Evolutionary conservation across 1,140 invertebrate genomes (phyloP), one percentile per base, ranked within the genome.

Genomic region (Coboldia fuscipes): DNA sequence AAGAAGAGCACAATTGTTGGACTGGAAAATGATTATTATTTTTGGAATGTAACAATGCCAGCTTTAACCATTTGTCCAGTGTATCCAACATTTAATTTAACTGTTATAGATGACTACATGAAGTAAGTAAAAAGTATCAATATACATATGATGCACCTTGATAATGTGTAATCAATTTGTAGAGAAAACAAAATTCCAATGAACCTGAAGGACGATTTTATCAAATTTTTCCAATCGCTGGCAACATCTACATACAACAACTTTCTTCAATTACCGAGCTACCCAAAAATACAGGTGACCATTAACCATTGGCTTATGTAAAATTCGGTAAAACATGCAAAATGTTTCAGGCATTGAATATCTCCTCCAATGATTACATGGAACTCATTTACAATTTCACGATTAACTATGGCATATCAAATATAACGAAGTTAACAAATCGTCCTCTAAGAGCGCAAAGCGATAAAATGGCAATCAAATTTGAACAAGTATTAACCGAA

Each of bases 31-130:
- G 68, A 76, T 40, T 66, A 68, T 46, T 68, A 66, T 41, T 61
- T 65, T 2, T 76, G 72, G 72, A 71, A 72, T 41, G 74, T 70
- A 0, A 63, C 68, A 0, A 65, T 75, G 36, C 70, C 72, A 0
- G 57, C 63, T 14, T 42, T 63, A 15, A 67, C 64, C 5, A 50
- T 67, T 18, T 67, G 64, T 22, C 58, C 61, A 1, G 53, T 59
- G 36, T 44, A 46, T 0, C 61, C 10, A 34, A 66, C 6, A 57
- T 61, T 43, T 37, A 41, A 3, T 45, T 39, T 1, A 58, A 58
- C 36, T 47, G 63, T 10, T 42, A 20, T 32, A 20, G 30, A 47
- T 3, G 33, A 36, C 3, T 65, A 56, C 45, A 45, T 62, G 3
- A 39, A 44, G 63, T 65, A 45, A 45, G 48, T 10, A n/a, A 33